phyloP scores from a whole-genome alignment of 2,797 vertebrate species.

The Heterohyrax brucei region DNA sequence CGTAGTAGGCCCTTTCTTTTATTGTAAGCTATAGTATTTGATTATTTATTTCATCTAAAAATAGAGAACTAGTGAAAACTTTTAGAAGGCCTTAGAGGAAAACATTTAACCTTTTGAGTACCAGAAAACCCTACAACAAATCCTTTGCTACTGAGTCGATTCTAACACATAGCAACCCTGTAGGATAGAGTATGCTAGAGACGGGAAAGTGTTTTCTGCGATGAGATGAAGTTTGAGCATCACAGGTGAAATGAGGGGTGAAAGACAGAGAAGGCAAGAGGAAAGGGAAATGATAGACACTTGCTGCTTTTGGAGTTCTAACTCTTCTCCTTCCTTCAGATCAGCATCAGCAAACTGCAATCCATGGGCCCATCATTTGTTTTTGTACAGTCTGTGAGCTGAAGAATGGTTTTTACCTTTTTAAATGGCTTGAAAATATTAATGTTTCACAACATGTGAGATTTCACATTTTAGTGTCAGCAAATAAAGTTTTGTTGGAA shows the following conservation, averaged over 20 bases:
- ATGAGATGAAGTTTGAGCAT: not conserved
- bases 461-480: constrained; percentile 23
- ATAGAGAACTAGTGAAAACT: not conserved
- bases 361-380: not conserved
- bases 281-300: not conserved
- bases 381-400: not conserved
- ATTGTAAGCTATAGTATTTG: not conserved
- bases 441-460: not conserved
- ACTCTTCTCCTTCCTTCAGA: not conserved
- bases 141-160: not conserved
- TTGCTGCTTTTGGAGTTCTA: not conserved
- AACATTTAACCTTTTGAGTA: not conserved
- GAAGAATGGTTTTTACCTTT: not conserved
- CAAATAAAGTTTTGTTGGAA: constrained; percentile 1
- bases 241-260: not conserved
- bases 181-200: not conserved
- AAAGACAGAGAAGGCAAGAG: not conserved
- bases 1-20: not conserved
- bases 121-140: too few relatives aligned
- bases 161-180: not conserved
- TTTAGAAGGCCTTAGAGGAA: constrained; percentile 22
- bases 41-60: not conserved
- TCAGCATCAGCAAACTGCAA: not conserved
- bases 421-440: constrained; percentile 8
- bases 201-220: not conserved